Base-by-base conservation (phyloP, 2,888 invertebrate genomes). In the Napeogenes sylphis region DNA sequence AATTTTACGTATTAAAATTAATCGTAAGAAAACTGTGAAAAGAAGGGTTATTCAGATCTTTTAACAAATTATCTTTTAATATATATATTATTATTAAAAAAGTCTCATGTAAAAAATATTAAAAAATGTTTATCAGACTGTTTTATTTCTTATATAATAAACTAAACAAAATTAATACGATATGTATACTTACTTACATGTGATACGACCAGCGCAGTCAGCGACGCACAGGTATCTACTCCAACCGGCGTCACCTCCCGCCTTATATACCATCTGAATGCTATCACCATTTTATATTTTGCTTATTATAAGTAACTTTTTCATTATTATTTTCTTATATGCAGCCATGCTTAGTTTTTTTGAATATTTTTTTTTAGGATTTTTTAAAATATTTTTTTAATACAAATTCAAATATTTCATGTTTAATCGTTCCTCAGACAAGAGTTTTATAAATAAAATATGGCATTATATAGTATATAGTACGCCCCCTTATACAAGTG, bases 201-300 rank as follows among this genome's bases (percentile, higher is more conserved):
- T 30, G 12, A 42, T 10, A 21, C 66, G 58, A 45, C 61, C 54
- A 51, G 21, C 63, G 54, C 65, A 51, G 60, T 58, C 67, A 64
- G 59, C 59, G 64, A 56, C 64, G 42, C 58, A 59, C 67, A 67
- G 67, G 67, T 70, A 56, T 70, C 70, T 70, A 70, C 64, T 64
- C 61, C 42, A 53, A 58, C 51, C 53, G 45, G 53, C 57, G 62
- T 56, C 59, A 61, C 60, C 51, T 58, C 57, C 55, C 57, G 61
- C 57, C 62, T 67, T 70, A 66, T 70, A 70, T 70, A 70, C 55
- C 60, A 35, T 38, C 54, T n/a, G 56, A 63, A 56, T 60, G 60
- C 56, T 60, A 56, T 42, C 42, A 12, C 35, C 51, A 8, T 42
- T 35, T 42, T 42, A 42, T 10, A 42, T 10, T 3, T 10, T 10